A percentile compares a stretch with the other conserved stretches of the same genome.
Conservation (phyloP, 2,113 vertebrate genomes). For the Phyllopteryx taeniolatus region DNA sequence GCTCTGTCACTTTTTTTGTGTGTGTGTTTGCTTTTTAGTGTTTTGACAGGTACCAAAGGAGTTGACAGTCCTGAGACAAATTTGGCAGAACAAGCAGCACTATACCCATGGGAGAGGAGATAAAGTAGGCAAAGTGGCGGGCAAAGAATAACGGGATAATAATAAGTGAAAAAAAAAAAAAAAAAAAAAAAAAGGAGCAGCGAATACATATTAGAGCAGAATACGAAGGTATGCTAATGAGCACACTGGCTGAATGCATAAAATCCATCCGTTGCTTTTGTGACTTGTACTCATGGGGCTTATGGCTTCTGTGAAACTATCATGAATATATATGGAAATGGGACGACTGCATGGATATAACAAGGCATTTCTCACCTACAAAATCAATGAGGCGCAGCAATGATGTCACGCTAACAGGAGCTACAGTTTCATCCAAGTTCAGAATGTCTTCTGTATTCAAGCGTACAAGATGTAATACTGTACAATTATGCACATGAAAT, state of each 20-base stretch:
- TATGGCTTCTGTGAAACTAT: constrained; percentile 11
- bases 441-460: neutral
- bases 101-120: constrained; percentile 15
- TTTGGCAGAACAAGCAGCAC: constrained; percentile 2
- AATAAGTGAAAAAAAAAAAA: constrained; percentile 9
- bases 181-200: constrained; percentile 7
- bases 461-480: neutral
- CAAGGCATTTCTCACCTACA: neutral
- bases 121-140: constrained; percentile 8
- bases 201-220: constrained; percentile 13
- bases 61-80: constrained; percentile 25
- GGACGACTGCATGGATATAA: constrained; percentile 6
- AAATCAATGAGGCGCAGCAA: neutral
- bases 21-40: constrained; percentile 19
- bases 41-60: constrained; percentile 37
- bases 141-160: constrained; percentile 15
- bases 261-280: neutral
- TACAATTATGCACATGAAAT: neutral
- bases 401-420: neutral
- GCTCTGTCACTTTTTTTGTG: constrained; percentile 17
- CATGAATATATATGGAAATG: constrained; percentile 38
- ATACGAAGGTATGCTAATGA: constrained; percentile 25
- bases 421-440: neutral
- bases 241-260: constrained; percentile 7
- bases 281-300: constrained; percentile 13